Conservation (phyloP, 2,113 vertebrate genomes). For the Rhinopomastus cyanomelas region DNA sequence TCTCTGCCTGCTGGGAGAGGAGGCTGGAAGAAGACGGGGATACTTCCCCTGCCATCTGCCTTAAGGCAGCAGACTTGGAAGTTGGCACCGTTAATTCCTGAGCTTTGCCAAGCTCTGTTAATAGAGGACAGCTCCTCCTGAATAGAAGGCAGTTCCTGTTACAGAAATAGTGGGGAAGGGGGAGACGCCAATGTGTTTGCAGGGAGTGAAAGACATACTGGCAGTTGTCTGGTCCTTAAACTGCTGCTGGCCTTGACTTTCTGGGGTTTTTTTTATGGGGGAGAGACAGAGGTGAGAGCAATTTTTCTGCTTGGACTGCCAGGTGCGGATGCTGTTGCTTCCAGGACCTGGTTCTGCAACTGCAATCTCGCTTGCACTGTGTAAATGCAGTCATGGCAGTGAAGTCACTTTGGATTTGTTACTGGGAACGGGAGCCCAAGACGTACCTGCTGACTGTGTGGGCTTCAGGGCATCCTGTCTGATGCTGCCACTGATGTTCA, state of each 20-base stretch:
- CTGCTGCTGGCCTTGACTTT: neutral
- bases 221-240: neutral
- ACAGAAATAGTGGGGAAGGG: neutral
- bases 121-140: neutral
- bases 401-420: neutral
- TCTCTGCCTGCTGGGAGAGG: neutral
- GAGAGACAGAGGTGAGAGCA: neutral
- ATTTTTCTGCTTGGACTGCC: neutral
- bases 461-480: neutral
- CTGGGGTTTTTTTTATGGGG: neutral
- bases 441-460: neutral
- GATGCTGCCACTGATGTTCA: neutral
- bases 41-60: conserved; percentile 57
- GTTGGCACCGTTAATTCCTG: neutral
- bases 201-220: neutral
- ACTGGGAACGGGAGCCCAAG: neutral
- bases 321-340: neutral
- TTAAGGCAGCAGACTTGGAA: neutral
- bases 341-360: neutral
- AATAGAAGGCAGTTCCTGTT: neutral
- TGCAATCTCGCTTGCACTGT: neutral
- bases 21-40: neutral
- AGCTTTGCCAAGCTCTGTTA: conserved; percentile 63
- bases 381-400: neutral
- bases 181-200: neutral